phyloP scores from a whole-genome alignment of 2,113 vertebrate genomes.

The Prolemur simus region DNA sequence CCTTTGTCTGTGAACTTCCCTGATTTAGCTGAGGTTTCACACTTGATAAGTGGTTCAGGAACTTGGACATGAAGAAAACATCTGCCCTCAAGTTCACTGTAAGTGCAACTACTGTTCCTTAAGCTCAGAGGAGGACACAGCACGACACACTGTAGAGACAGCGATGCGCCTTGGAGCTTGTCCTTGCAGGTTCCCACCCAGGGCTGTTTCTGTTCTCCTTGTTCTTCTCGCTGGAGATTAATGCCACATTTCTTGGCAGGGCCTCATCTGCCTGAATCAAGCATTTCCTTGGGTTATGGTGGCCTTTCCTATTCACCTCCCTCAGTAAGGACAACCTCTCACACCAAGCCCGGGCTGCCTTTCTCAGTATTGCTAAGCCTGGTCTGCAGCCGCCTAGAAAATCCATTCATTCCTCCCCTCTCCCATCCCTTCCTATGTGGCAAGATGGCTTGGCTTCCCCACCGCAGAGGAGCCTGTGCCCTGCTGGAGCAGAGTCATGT shows the following conservation, averaged over 20 bases:
- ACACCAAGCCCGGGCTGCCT: not conserved
- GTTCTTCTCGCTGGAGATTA: not conserved
- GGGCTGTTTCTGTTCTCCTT: not conserved
- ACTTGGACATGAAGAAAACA: not conserved
- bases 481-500: not conserved
- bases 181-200: not conserved
- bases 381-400: fast-evolving
- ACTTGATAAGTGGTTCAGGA: not conserved
- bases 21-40: not conserved
- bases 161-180: fast-evolving
- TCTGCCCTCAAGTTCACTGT: not conserved
- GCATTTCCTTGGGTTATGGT: not conserved
- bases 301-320: not conserved
- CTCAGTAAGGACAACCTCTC: not conserved
- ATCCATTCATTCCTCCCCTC: not conserved
- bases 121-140: not conserved
- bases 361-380: not conserved
- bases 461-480: not conserved
- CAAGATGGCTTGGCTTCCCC: not conserved
- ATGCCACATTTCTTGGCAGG: not conserved
- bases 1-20: not conserved
- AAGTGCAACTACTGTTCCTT: not conserved
- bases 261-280: not conserved
- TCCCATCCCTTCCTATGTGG: not conserved
- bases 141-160: too few species aligned